Evolutionary conservation across 2,113 vertebrate species (phyloP).

Genomic region (Bubalus kerabau): DNA sequence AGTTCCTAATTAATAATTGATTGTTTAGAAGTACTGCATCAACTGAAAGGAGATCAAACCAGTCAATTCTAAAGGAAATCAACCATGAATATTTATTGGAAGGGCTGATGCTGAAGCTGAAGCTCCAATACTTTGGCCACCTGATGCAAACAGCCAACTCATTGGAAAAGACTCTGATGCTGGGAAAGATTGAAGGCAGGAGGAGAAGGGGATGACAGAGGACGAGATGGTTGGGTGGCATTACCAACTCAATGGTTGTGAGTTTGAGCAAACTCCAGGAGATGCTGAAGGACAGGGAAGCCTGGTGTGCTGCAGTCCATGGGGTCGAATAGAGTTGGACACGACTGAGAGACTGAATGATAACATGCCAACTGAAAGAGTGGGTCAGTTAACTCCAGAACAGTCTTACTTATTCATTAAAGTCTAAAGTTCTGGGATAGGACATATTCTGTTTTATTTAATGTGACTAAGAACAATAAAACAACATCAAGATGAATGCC

Average conservation of each 20-base stretch:
- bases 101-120: background rate
- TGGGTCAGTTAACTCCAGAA: background rate
- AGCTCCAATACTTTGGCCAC: background rate
- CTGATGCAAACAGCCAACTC: background rate
- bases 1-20: conserved; percentile 15
- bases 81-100: background rate
- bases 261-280: background rate
- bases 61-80: background rate
- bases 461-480: background rate
- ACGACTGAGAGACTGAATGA: background rate
- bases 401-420: background rate
- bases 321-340: background rate
- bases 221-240: background rate
- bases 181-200: background rate
- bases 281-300: background rate
- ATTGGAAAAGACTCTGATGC: background rate
- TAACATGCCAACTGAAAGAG: background rate
- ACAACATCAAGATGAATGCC: background rate
- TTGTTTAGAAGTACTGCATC: background rate
- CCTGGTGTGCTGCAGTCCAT: background rate
- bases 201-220: background rate
- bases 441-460: background rate
- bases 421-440: background rate
- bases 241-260: background rate
- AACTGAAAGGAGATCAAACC: background rate